Base-by-base conservation (phyloP, 2,113 vertebrate genomes). In the Bubo bubo region DNA sequence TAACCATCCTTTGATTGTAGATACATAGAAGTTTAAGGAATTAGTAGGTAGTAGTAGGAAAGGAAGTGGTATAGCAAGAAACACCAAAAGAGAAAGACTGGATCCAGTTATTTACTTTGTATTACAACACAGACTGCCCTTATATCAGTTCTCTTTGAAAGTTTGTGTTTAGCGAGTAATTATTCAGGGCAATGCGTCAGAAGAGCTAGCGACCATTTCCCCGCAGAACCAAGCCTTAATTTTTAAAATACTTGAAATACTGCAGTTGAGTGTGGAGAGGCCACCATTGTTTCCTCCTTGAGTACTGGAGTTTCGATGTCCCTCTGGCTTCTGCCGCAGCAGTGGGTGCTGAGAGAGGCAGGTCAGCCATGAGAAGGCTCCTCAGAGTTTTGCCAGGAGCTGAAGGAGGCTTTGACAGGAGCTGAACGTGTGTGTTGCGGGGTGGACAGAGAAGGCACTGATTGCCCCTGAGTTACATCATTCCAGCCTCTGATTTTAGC, bases 181-280 rank as follows among this genome's bases (percentile, higher is more conserved):
- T 93, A 50, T 75, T 91, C n/a, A 74, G 60, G n/a, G 35, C 1
- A 7, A 75, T 58, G 28, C 8, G 12, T 92, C 82, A 92, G 49
- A 77, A 79, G 79, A 79, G 55, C 67, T 50, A 82, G 32, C 5
- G 0, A 67, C 86, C 11, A 3, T 86, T 75, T 77, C 71, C 58
- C 2, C 0, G 28, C 49, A 77, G 62, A 84, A 83, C 91, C 94
- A 90, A 95, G 81, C 96, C 93, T 87, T 95, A 80, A 95, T 97
- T 94, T 95, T 93, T 95, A 82, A 91, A 86, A 95, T 96, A 95
- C 17, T 95, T 96, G 32, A 88, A 94, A 96, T 91, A 56, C 86
- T 93, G 58, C 63, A 82, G 35, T 68, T 77, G 59, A 96, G 41
- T 47, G 30, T 91, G 84, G 86, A 92, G 63, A 60, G 34, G 77